Base-by-base conservation (phyloP, 2,888 invertebrate genomes). In the Pachycephus smyrnensis region DNA sequence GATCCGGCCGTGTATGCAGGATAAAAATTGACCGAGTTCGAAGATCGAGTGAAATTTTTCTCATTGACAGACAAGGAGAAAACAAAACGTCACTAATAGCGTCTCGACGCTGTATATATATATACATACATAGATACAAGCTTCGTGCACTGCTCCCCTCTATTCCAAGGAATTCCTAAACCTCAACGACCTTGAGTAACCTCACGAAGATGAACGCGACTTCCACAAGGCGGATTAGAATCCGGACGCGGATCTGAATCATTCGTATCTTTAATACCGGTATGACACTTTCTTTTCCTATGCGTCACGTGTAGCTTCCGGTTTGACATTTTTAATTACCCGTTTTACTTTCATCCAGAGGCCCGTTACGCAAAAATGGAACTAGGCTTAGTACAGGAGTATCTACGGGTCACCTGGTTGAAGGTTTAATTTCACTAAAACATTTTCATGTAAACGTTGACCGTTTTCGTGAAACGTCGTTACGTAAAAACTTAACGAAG, bases 231-330 rank as follows among this genome's bases (percentile, higher is more conserved):
- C 37, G 40, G 69, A 69, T 75, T 77, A 74, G 77, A 73, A 68
- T 76, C 76, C 77, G 73, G 55, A 30, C 31, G 30, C 73, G 30
- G 35, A 40, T 69, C 69, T 77, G 77, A 77, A 77, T 77, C 75
- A 77, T 71, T 55, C 35, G 76, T 33, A 36, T 36, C 77, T 69
- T 75, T 69, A 33, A 32, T 77, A 71, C 69, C 23, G 37, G 71
- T 55, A 31, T 12, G 23, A 31, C 31, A 77, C 77, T 77, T 77
- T 77, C 77, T 77, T 77, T 77, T 77, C 69, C 55, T 75, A 75
- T 77, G 77, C 77, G 77, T 77, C 77, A 77, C 71, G 4, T 15
- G n/a, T 77, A 74, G 35, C 40, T 75, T 75, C 75, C 77, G 40
- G 69, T 75, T 77, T 69, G 33, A 31, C 71, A 37, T 69, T 75